These are phyloP conservation scores for Colius striatus DNA, from an alignment of 2,113 vertebrate genomes.

Conservation along the genomic window DNA sequence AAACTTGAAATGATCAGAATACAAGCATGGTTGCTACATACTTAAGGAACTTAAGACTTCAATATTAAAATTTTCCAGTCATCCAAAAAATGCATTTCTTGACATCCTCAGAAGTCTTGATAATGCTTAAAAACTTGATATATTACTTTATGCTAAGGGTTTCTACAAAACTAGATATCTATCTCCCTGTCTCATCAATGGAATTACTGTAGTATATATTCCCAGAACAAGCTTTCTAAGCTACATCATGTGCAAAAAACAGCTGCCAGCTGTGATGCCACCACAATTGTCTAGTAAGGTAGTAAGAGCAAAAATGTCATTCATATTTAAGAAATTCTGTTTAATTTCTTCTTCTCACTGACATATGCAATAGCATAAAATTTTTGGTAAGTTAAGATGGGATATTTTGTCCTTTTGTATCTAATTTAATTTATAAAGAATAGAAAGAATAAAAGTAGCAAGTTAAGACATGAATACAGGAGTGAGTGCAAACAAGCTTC, in stretches of 20 bases:
- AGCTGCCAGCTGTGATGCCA: neutral
- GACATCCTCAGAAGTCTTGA: neutral
- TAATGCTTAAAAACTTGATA: neutral
- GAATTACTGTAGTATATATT: neutral
- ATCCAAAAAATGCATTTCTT: neutral
- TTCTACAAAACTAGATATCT: neutral
- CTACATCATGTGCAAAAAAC: neutral
- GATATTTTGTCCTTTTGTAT: neutral
- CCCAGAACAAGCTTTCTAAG: neutral
- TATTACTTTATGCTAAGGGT: neutral
- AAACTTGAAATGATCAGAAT: neutral
- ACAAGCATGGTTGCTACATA: fast-evolving
- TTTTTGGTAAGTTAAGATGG: neutral
- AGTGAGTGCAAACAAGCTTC: neutral
- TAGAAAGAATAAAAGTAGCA: neutral
- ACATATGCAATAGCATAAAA: neutral
- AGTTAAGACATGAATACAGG: neutral
- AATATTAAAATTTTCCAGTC: neutral
- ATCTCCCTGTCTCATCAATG: neutral
- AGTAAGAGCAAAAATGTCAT: neutral
- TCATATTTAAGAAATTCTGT: neutral
- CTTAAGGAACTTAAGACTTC: neutral
- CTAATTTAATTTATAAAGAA: neutral
- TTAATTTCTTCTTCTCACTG: neutral
- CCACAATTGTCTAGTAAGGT: neutral